Evolutionary conservation across 2,113 vertebrate genomes (phyloP), one percentile per base, ranked within the genome.

Genomic region (Pipa parva): DNA sequence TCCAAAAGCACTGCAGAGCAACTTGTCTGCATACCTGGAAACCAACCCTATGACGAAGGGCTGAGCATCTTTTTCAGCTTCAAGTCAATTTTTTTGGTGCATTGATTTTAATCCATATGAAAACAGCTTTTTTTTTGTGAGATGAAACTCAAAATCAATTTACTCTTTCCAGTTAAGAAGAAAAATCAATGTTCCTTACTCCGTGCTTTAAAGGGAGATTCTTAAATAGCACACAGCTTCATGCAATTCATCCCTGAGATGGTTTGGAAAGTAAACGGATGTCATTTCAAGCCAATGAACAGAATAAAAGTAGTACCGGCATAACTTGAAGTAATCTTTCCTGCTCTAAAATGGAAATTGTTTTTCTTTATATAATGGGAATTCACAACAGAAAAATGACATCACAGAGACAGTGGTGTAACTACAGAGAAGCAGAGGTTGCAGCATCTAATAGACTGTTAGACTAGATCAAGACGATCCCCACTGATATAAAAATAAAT

Each of bases 141-240:
- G 71, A 80, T 74, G 77, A 83, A 83, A 59, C 50, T 48, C 55
- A 48, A 12, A 71, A 68, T 76, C 46, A 60, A 67, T 63, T 81
- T 70, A 20, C 18, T 17, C 64, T 74, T 56, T 60, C 33, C 50
- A 76, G 7, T 36, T 54, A 17, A 1, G 3, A 56, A 66, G 25
- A 64, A 74, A 78, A 74, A 12, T 79, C 73, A 75, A 56, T 70
- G 58, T 11, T 0, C 0, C 18, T 55, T 55, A 72, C 63, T 57
- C 11, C 39, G 0, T n/a, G 39, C 11, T 1, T 10, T 29, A 49
- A 27, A 71, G 77, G 58, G 15, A 73, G 17, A 17, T 73, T 28
- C 21, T 22, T 73, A 64, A 39, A 72, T 68, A 68, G 49, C 29
- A 73, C 18, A 50, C 0, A 29, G 9, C n/a, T n/a, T 27, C 26